Conservation (phyloP, 2,797 vertebrate genomes). For the Paedocypris micromegethes region DNA sequence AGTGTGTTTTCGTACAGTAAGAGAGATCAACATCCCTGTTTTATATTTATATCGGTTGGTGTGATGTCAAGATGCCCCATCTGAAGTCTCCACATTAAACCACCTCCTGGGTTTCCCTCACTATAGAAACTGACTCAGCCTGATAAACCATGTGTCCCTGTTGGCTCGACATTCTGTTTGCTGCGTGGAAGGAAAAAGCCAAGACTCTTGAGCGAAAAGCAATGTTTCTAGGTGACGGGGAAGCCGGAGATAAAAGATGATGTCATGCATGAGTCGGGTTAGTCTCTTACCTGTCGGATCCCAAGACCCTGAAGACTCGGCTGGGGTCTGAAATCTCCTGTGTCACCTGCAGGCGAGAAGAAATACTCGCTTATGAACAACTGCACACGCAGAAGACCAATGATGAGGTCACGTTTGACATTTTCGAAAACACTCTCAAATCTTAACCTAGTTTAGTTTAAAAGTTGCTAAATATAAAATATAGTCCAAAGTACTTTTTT, state of each 20-base stretch:
- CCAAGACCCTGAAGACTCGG: constrained; percentile 75
- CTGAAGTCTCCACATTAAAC: not conserved
- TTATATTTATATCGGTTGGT: too few relatives aligned
- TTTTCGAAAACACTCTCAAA: too few relatives aligned
- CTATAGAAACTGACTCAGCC: constrained; percentile 36
- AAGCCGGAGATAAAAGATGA: constrained; percentile 1
- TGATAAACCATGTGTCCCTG: constrained; percentile 20
- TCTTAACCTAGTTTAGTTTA: too few relatives aligned
- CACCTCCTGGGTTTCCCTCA: constrained; percentile 6
- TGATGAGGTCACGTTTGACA: too few relatives aligned
- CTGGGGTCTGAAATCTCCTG: constrained; percentile 79
- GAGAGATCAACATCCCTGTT: too few relatives aligned
- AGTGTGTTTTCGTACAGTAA: too few relatives aligned
- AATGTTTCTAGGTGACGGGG: constrained; percentile 12
- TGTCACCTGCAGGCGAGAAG: constrained; percentile 63
- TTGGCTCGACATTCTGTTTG: constrained; percentile 8
- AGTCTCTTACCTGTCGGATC: constrained; percentile 74
- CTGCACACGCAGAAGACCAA: not conserved
- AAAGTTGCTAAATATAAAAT: too few relatives aligned
- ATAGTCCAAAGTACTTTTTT: too few relatives aligned
- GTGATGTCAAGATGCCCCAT: not conserved
- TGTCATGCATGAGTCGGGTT: constrained; percentile 5
- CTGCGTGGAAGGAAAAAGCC: constrained; percentile 1
- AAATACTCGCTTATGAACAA: constrained; percentile 27
- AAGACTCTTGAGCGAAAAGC: not conserved